Percentiles rank a stretch among this genome's conserved stretches.
Conservation (phyloP, 2,113 vertebrate genomes). For the Conger conger region DNA sequence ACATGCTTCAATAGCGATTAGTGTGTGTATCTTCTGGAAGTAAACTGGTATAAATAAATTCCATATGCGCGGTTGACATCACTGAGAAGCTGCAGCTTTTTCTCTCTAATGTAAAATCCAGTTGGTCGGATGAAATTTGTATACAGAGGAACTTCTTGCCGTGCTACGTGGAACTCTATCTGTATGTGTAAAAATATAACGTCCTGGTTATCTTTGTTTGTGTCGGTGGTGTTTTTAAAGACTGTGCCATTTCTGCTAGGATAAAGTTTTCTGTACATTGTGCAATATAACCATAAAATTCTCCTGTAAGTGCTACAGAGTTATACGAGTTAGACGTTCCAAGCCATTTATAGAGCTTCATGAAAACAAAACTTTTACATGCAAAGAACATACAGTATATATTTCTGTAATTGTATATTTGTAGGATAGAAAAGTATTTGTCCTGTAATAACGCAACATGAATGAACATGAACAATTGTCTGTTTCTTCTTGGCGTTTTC, state of each 20-base stretch:
- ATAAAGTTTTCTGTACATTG: not conserved
- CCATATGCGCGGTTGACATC: not conserved
- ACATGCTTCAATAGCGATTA: constrained; percentile 1
- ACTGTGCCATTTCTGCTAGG: not conserved
- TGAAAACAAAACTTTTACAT: not conserved
- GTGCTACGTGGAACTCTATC: not conserved
- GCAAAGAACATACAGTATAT: not conserved
- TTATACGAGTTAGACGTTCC: too few relatives aligned
- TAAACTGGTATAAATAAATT: not conserved
- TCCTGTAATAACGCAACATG: too few relatives aligned
- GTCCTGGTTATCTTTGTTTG: not conserved
- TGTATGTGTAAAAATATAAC: not conserved
- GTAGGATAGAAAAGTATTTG: too few relatives aligned
- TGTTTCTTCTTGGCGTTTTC: not conserved
- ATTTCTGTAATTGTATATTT: not conserved
- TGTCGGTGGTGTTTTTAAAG: not conserved
- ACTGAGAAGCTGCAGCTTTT: not conserved
- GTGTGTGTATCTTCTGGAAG: not conserved
- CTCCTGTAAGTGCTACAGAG: not conserved
- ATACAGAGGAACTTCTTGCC: not conserved
- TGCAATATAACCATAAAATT: not conserved
- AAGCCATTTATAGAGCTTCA: not conserved
- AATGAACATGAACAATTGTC: too few relatives aligned
- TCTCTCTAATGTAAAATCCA: not conserved
- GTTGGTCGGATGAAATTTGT: not conserved